Percentiles rank a stretch among this genome's conserved stretches.
phyloP scores from a whole-genome alignment of 1,140 invertebrate genomes.

The Lasaia peninsularis region DNA sequence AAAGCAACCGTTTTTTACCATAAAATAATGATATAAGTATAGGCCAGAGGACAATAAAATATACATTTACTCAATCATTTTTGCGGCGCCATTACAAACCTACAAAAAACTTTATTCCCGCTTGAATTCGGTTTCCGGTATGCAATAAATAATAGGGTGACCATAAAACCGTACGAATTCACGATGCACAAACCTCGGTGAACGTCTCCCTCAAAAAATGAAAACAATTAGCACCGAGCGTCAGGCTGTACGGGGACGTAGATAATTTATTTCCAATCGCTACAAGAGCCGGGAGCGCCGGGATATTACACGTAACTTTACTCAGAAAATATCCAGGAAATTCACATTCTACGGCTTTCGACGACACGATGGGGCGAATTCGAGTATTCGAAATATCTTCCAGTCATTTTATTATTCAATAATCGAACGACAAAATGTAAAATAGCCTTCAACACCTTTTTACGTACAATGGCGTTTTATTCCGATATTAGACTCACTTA shows the following conservation, averaged over 20 bases:
- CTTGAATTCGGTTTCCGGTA: constrained; percentile 37
- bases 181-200: constrained; percentile 40
- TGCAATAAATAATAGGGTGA: constrained; percentile 44
- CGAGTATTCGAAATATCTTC: constrained; percentile 7
- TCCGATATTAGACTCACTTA: too few species aligned
- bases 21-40: neutral
- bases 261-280: constrained; percentile 61
- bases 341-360: constrained; percentile 18
- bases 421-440: constrained; percentile 12
- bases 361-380: constrained; percentile 15
- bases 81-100: constrained; percentile 18
- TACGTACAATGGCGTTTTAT: neutral
- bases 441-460: neutral
- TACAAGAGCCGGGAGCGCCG: constrained; percentile 26
- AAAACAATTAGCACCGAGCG: constrained; percentile 52
- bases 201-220: constrained; percentile 43
- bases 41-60: neutral
- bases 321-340: constrained; percentile 32
- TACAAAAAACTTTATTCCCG: constrained; percentile 37
- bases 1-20: too few species aligned
- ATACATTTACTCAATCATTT: neutral
- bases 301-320: constrained; percentile 36
- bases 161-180: constrained; percentile 45
- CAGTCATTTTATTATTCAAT: constrained; percentile 12
- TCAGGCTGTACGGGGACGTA: constrained; percentile 34